A percentile compares a stretch with the other conserved stretches of the same genome.
Conservation (phyloP, 2,888 invertebrate species). For the Julus scanicus region DNA sequence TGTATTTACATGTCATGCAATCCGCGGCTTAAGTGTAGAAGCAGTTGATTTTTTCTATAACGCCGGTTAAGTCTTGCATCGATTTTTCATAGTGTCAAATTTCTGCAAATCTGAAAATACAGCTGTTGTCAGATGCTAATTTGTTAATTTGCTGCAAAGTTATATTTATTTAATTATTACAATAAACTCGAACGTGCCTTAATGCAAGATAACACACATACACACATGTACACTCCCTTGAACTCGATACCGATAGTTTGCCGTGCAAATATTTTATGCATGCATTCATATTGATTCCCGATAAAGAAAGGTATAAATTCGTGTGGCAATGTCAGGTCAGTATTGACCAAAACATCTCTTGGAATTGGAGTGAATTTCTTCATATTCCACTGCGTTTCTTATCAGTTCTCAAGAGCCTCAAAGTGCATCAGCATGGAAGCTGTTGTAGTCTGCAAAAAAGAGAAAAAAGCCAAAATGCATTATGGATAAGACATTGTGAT, state of each 20-base stretch:
- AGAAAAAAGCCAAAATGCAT: neutral
- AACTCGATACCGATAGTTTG: neutral
- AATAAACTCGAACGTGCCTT: too few species aligned
- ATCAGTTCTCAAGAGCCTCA: neutral
- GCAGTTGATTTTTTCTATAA: too few species aligned
- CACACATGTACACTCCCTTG: too few species aligned
- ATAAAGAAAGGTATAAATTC: neutral
- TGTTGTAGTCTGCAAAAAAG: neutral
- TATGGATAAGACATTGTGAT: conserved; percentile 3
- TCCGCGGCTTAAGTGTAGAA: too few species aligned
- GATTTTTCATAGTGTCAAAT: too few species aligned
- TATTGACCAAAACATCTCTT: neutral
- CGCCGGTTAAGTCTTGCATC: too few species aligned
- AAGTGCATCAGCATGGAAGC: neutral
- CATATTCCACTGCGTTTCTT: neutral
- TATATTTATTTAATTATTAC: too few species aligned
- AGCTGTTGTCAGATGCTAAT: too few species aligned
- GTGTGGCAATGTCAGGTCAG: neutral
- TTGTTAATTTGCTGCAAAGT: too few species aligned
- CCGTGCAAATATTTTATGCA: neutral
- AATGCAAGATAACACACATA: too few species aligned
- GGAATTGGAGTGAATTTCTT: neutral
- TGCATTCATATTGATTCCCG: neutral
- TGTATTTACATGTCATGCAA: too few species aligned
- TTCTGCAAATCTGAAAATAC: too few species aligned